A percentile compares a stretch with the other conserved stretches of the same genome.
Conservation (phyloP, 2,113 vertebrate genomes). For the Dromaius novaehollandiae region DNA sequence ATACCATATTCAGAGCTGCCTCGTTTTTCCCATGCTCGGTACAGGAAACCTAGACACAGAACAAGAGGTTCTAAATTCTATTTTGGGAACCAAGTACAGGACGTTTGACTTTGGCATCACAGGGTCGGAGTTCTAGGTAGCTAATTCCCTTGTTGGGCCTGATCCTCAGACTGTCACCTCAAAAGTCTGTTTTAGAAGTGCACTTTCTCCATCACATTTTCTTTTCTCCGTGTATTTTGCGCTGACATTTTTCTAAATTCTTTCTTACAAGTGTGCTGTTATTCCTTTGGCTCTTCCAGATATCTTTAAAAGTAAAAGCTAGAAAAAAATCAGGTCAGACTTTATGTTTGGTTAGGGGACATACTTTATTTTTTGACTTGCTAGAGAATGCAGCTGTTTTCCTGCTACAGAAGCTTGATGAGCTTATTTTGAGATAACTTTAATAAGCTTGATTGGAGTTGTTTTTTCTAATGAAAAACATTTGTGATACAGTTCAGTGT, state of each 20-base stretch:
- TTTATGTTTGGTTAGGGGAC: neutral
- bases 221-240: neutral
- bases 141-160: neutral
- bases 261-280: neutral
- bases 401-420: neutral
- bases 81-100: neutral
- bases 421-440: neutral
- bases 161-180: neutral
- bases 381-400: neutral
- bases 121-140: neutral
- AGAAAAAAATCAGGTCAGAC: neutral
- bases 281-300: conserved; percentile 10
- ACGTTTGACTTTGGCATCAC: neutral
- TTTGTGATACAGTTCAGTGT: neutral
- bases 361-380: neutral
- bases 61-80: neutral
- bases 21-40: conserved; percentile 24
- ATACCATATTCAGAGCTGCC: neutral
- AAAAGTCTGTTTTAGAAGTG: neutral
- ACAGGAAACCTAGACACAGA: neutral
- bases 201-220: neutral
- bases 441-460: neutral
- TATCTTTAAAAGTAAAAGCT: conserved; percentile 19
- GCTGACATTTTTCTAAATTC: neutral
- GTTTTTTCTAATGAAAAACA: neutral